Base-by-base conservation (phyloP, 2,797 vertebrate genomes). In the Salmo trutta region DNA sequence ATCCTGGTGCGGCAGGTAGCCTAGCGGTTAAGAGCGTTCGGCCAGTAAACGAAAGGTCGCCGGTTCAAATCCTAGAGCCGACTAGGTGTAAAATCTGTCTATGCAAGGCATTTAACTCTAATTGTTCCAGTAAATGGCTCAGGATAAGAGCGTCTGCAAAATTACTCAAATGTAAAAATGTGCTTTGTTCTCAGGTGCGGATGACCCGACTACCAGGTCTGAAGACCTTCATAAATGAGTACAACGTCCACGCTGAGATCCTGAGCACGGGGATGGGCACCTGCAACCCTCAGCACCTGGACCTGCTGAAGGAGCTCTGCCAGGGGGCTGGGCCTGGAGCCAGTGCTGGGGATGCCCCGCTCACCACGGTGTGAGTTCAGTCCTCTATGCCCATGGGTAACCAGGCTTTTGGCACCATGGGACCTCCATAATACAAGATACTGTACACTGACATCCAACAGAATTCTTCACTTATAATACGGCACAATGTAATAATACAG, bases 191-290 rank as follows among this genome's bases (percentile, higher is more conserved):
- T 6, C 7, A 95, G 95, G 90, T 94, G 10, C 83, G 86, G 4
- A 81, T 93, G 75, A 92, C 84, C 0, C 82, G 83, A n/a, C 27
- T 93, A 3, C 89, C 93, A 0, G 91, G 91, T 4, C 81, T 90
- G 75, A 94, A 91, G 86, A 90, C 88, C 0, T 19, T 81, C n/a
- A 94, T 95, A 72, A 92, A 93, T 0, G 93, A 95, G 19, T 90
- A 94, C 83, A 93, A 81, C 4, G 83, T 95, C 54, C 91, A 85
- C 78, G 69, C 88, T 0, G 92, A 92, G 88, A 93, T 95, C 82
- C 72, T 94, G 29, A 89, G 74, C 31, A 91, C 92, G 0, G 93
- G 94, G n/a, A 90, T 93, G 90, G 95, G 86, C 0, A 79, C 86
- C 53, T 72, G 47, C 68, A 94, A 95, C 82, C 90, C 85, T 0